phyloP scores from a whole-genome alignment of 2,888 invertebrate species.

The Chrysina gloriosa region DNA sequence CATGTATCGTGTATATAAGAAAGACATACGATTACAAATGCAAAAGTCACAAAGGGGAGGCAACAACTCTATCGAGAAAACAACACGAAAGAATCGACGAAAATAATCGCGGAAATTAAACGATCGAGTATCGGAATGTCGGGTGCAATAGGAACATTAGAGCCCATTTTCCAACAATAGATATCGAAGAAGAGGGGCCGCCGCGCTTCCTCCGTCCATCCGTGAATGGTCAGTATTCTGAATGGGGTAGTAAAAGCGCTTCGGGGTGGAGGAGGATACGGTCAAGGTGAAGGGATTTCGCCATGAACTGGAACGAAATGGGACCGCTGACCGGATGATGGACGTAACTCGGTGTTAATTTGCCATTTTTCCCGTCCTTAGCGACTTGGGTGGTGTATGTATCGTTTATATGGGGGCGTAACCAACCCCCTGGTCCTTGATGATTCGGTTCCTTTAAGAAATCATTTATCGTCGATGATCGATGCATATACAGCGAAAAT shows the following conservation, averaged over 20 bases:
- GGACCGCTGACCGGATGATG: constrained; percentile 32
- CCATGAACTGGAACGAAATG: constrained; percentile 37
- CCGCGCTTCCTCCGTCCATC: constrained; percentile 40
- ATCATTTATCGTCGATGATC: too few species aligned
- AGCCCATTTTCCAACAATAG: constrained; percentile 42
- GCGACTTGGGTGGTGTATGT: too few species aligned
- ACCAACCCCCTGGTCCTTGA: too few species aligned
- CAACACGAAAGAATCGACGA: constrained; percentile 22
- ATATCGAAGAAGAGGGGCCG: constrained; percentile 41
- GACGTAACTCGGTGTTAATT: constrained; percentile 11
- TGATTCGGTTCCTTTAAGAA: too few species aligned
- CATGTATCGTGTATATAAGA: too few species aligned
- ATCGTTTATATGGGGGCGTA: too few species aligned
- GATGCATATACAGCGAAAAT: too few species aligned
- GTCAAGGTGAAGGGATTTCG: constrained; percentile 49
- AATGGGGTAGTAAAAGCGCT: constrained; percentile 53
- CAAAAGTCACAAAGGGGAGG: too few species aligned
- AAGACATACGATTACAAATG: too few species aligned
- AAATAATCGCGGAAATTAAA: constrained; percentile 39
- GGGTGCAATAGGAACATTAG: constrained; percentile 28
- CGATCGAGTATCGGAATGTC: constrained; percentile 35
- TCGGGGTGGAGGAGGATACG: constrained; percentile 44
- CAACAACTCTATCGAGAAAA: too few species aligned
- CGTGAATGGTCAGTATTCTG: constrained; percentile 52
- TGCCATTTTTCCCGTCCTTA: neutral